Evolutionary conservation across 2,797 vertebrate genomes (phyloP).

Genomic region (Falco biarmicus): DNA sequence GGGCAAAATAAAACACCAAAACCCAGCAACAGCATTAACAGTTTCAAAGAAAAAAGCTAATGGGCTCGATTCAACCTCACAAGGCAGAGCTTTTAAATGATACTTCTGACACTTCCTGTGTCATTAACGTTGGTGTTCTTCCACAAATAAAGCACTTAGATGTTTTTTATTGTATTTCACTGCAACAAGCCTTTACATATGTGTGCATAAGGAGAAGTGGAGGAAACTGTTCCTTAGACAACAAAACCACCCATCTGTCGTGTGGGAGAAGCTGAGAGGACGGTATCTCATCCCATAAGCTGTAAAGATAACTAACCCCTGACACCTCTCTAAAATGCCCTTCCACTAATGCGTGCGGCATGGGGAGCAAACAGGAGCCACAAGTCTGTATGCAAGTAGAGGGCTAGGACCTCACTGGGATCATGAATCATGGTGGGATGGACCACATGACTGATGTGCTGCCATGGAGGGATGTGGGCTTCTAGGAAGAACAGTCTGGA

Average conservation of each 20-base stretch:
- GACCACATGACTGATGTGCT: neutral
- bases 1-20: neutral
- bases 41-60: neutral
- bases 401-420: neutral
- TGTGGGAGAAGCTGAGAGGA: neutral
- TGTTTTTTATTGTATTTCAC: neutral
- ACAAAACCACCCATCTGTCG: neutral
- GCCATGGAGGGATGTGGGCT: neutral
- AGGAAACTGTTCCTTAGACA: neutral
- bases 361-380: neutral
- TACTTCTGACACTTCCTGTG: neutral
- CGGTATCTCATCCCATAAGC: neutral
- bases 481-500: neutral
- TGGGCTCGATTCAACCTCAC: neutral
- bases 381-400: neutral
- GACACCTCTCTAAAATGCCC: neutral
- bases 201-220: neutral
- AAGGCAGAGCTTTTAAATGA: neutral
- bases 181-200: neutral
- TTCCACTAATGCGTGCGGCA: fast-evolving
- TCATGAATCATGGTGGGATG: neutral
- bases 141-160: neutral
- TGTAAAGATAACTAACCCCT: neutral
- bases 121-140: neutral
- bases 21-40: neutral